Evolutionary conservation across 2,113 vertebrate genomes (phyloP).

Genomic region (Chlamydotis undulata): DNA sequence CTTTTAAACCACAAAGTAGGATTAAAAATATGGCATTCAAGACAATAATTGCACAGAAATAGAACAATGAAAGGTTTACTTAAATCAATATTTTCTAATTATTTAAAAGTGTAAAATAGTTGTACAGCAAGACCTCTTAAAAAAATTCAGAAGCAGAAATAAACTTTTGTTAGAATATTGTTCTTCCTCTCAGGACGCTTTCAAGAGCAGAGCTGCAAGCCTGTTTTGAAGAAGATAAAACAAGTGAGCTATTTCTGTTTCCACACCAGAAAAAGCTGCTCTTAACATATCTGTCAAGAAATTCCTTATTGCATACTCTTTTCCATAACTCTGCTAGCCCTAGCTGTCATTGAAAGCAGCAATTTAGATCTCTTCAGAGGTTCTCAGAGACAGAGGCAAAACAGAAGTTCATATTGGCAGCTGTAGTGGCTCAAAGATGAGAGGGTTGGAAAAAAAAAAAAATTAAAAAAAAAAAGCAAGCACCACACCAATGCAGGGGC

Average conservation of each 20-base stretch:
- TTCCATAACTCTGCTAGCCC: background rate
- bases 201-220: background rate
- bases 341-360: background rate
- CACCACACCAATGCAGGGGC: accelerated
- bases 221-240: background rate
- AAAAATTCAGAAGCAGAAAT: background rate
- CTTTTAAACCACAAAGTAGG: background rate
- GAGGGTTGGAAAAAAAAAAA: background rate
- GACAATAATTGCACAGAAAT: background rate
- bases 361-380: background rate
- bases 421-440: background rate
- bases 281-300: background rate
- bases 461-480: background rate
- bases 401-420: accelerated
- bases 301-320: background rate
- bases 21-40: background rate
- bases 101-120: background rate
- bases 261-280: background rate
- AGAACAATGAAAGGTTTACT: background rate
- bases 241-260: background rate
- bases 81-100: background rate
- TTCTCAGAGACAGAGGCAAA: background rate
- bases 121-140: background rate
- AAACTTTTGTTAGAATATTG: background rate
- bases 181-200: background rate